These are phyloP conservation scores for Ceratoteleas bidentatus DNA, from an alignment of 1,140 invertebrate species.

Conservation along the genomic window DNA sequence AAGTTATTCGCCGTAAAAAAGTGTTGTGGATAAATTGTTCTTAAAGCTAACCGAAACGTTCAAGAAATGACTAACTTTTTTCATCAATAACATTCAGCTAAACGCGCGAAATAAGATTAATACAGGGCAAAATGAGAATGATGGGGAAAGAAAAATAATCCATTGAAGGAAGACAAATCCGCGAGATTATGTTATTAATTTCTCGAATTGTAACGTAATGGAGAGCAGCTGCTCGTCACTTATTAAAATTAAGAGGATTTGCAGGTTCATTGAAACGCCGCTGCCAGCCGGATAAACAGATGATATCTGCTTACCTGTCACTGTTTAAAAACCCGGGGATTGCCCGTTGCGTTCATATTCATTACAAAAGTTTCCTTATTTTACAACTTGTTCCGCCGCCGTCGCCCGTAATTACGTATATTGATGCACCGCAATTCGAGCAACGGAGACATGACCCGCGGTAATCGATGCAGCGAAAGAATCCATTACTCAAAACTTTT, in stretches of 20 bases:
- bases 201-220: constrained; percentile 3
- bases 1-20: no score
- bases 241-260: constrained; percentile 31
- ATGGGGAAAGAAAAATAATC: background rate
- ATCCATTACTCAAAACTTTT: constrained; percentile 63
- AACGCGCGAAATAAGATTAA: no score
- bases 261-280: background rate
- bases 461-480: constrained; percentile 57
- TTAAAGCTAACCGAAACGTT: no score
- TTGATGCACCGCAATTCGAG: constrained; percentile 46
- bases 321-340: constrained; percentile 10
- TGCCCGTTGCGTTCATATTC: constrained; percentile 33
- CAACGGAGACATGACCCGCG: constrained; percentile 29
- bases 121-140: background rate
- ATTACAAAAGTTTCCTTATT: constrained; percentile 55
- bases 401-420: constrained; percentile 53
- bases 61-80: no score
- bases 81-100: no score
- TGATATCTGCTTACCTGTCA: constrained; percentile 31
- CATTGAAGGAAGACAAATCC: background rate
- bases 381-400: constrained; percentile 37
- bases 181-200: background rate
- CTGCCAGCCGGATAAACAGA: constrained; percentile 15
- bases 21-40: no score
- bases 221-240: constrained; percentile 10